Base-by-base conservation (phyloP, 2,113 vertebrate genomes). In the Ceyx melanurus region DNA sequence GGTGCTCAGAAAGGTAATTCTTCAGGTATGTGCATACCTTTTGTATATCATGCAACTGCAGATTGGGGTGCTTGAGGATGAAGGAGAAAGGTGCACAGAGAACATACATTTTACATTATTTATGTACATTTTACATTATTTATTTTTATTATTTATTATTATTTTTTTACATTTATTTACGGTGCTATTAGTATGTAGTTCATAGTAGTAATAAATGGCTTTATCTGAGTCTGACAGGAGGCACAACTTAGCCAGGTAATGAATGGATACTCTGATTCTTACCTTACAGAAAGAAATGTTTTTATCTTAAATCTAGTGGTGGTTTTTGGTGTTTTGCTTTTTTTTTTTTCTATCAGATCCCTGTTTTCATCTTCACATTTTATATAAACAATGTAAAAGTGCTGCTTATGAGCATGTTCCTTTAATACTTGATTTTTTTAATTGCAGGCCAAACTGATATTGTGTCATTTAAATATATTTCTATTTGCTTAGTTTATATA, bases 1-100 rank as follows among this genome's bases (percentile, higher is more conserved):
- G 79, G 94, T 91, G 89, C 90, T 93, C 94, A 95, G 43, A 95
- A 95, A 72, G 95, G 95, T 53, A 96, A 87, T 71, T 75, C 84
- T 85, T 94, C 93, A 96, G 60, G 98, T 98, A 96, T 43, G 97
- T 95, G 21, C 9, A 12, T 83, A 7, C 70, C 13, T 80, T 61
- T 74, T 61, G 18, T 68, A 13, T 95, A 83, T 48, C n/a, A 14
- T 84, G 56, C 89, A 37, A 15, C 68, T 95, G 26, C 20, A 73
- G 74, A 50, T 14, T 66, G 60, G 21, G n/a, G 31, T 53, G 4
- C 13, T 15, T 43, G 7, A 19, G 22, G 6, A 3, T 21, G 5
- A 14, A 65, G 73, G 9, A 31, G 23, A 29, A 77, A 28, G 11
- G 12, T 5, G 8, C 9, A 8, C 2, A 33, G 10, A 37, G 40